Evolutionary conservation across 2,797 vertebrate species (phyloP), one percentile per base, ranked within the genome.

Genomic region (Gambusia yucatana): DNA sequence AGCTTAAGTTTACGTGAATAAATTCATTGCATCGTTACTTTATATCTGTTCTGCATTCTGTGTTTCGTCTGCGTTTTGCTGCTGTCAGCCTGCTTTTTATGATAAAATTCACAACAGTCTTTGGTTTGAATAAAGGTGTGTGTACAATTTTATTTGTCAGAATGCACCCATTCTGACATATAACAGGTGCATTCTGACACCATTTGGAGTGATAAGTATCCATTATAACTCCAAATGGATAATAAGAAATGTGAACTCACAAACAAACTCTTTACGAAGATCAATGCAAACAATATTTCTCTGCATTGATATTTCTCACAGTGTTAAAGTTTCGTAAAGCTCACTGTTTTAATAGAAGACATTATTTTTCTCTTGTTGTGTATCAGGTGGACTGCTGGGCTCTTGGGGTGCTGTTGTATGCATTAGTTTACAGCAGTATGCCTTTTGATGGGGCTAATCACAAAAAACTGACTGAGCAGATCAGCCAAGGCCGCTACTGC

Each of bases 341-440:
- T 69, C 1, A 39, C 72, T 30, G 14, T 76, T 30, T 47, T 5
- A 14, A 44, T 44, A 44, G 25, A 28, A 46, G 1, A 72, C 11
- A 78, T 28, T 82, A 16, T 82, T 30, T 17, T 88, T 13, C 82
- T 50, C 80, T 16, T 83, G 57, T 11, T 83, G 63, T 78, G 8
- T 84, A 47, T 44, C 74, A 97, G 96, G 96, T 97, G 81, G 97
- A 97, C 91, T 97, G 96, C 92, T 97, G 97, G 97, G 96, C 97
- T 0, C 91, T 97, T 72, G 97, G 97, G 1, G 96, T 97, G 70
- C 83, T 97, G 85, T 92, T 97, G 4, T 97, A 97, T 44, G 93
- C 96, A 0, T 83, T 97, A 79, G 94, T 97, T 47, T 96, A 97
- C 77, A 95, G 97, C 86, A 96, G 94, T 80, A 97, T 97, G 97